Conservation (phyloP, 2,797 vertebrate genomes). For the Platyrinchus mystaceus region DNA sequence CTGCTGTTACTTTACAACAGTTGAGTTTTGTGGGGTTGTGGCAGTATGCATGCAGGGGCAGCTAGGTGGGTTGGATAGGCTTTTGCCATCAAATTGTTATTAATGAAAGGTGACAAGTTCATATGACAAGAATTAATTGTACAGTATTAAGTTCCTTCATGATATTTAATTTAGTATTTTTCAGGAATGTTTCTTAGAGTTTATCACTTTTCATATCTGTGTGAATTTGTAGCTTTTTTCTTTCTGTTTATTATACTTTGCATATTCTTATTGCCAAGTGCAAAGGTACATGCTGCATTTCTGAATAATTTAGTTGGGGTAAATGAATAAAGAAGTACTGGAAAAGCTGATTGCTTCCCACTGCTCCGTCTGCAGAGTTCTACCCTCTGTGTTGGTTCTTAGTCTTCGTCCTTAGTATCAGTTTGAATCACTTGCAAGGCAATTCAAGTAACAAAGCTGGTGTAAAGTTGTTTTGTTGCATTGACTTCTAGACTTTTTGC, state of each 20-base stretch:
- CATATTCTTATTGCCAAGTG: background rate
- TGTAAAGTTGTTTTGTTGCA: background rate
- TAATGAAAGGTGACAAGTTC: background rate
- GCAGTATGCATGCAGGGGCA: background rate
- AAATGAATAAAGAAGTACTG: background rate
- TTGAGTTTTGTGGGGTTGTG: background rate
- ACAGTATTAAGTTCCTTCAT: background rate
- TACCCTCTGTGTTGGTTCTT: background rate
- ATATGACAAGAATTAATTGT: background rate
- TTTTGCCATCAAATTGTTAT: background rate
- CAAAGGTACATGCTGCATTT: background rate
- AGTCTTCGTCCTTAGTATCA: background rate
- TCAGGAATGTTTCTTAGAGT: background rate
- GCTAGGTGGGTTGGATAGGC: background rate
- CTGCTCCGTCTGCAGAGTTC: rapidly evolving
- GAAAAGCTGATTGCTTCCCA: background rate
- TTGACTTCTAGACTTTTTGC: background rate
- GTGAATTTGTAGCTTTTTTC: background rate
- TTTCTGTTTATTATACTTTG: background rate
- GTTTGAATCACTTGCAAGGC: background rate
- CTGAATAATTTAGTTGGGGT: background rate
- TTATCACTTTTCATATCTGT: background rate
- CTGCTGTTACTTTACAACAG: background rate
- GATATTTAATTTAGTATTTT: background rate
- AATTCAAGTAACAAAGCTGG: background rate